These are phyloP conservation scores for Pseudopipra pipra DNA, from an alignment of 2,113 vertebrate species.

Conservation along the genomic window DNA sequence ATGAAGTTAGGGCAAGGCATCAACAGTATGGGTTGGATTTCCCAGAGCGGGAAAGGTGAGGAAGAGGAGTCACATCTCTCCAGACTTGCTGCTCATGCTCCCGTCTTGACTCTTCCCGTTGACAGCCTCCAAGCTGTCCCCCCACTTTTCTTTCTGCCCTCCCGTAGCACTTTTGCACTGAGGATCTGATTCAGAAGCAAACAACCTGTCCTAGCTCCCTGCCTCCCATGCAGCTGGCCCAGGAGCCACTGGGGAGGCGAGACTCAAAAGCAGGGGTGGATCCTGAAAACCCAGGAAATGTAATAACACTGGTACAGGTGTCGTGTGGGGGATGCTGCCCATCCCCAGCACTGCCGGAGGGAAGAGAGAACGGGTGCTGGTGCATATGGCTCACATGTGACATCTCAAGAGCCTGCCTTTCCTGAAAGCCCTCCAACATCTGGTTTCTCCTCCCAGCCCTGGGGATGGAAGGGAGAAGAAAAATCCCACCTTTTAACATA, in stretches of 20 bases:
- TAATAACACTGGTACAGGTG: neutral
- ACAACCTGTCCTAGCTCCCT: neutral
- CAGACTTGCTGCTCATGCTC: neutral
- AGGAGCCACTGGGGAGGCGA: neutral
- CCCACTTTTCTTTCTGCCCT: neutral
- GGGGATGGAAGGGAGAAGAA: constrained; percentile 25
- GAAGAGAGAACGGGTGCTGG: neutral
- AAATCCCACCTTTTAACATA: constrained; percentile 58
- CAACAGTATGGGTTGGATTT: neutral
- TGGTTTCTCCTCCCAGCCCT: constrained; percentile 48
- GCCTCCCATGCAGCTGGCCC: rapidly evolving
- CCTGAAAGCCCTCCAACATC: constrained; percentile 54
- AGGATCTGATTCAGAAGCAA: neutral
- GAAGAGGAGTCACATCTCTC: neutral
- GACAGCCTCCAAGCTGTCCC: neutral
- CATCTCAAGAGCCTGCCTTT: constrained; percentile 46
- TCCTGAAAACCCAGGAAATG: neutral
- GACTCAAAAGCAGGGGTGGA: neutral
- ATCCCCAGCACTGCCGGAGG: neutral
- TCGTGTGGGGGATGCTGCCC: neutral
- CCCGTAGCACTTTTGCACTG: neutral
- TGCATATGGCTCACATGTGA: constrained; percentile 57
- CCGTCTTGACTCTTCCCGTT: neutral
- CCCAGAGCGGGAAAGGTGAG: neutral
- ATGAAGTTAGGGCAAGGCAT: neutral